Evolutionary conservation across 2,888 invertebrate genomes (phyloP).

Genomic region (Lumbricus terrestris): DNA sequence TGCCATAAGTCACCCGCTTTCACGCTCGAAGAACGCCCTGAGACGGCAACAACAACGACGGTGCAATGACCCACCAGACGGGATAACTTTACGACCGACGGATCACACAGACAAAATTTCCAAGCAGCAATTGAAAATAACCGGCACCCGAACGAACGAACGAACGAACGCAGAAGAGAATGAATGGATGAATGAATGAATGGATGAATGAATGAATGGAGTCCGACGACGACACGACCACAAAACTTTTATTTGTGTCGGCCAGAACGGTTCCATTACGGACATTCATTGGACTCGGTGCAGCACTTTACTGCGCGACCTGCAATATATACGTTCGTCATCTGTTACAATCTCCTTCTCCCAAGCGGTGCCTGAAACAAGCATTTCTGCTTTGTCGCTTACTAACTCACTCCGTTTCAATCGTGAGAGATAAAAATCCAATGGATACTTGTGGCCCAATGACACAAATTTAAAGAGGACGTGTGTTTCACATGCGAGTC

Average conservation of each 20-base stretch:
- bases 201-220: neutral
- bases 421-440: neutral
- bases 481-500: neutral
- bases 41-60: conserved; percentile 3
- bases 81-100: neutral
- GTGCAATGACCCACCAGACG: neutral
- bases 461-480: neutral
- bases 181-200: neutral
- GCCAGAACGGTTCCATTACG: neutral
- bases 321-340: neutral
- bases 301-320: conserved; percentile 6
- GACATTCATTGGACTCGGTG: neutral
- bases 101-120: conserved; percentile 3
- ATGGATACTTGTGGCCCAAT: neutral
- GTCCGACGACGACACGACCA: neutral
- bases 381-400: conserved; percentile 4
- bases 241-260: neutral
- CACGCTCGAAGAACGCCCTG: neutral
- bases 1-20: neutral
- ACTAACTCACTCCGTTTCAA: neutral
- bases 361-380: neutral
- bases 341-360: neutral
- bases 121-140: neutral
- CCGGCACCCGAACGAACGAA: neutral
- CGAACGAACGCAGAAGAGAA: neutral